These are phyloP conservation scores for Drosophila borborema DNA, from an alignment of 2,888 invertebrate species.

Conservation along the genomic window DNA sequence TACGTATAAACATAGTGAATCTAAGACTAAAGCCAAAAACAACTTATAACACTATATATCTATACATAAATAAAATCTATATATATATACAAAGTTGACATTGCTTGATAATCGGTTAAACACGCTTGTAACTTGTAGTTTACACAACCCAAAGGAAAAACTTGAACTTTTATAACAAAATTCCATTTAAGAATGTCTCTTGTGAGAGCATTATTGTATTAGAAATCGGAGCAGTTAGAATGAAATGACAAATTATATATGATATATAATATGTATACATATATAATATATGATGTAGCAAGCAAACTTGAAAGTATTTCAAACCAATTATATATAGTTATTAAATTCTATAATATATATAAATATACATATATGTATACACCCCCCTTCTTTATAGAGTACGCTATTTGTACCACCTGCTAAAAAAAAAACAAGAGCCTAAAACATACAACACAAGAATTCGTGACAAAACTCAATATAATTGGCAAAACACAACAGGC, in stretches of 20 bases:
- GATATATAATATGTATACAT: constrained; percentile 24
- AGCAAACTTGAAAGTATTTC: constrained; percentile 71
- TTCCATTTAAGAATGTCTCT: constrained; percentile 18
- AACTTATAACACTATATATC: constrained; percentile 53
- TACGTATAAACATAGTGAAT: constrained; percentile 65
- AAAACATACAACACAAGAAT: constrained; percentile 35
- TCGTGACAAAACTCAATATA: constrained; percentile 73
- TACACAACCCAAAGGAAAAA: constrained; percentile 31
- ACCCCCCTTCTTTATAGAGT: constrained; percentile 63
- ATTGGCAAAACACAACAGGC: constrained; percentile 64
- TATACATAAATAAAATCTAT: constrained; percentile 39
- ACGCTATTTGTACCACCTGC: constrained; percentile 64
- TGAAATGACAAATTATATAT: constrained; percentile 45
- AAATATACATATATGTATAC: constrained; percentile 45
- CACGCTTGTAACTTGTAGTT: constrained; percentile 64
- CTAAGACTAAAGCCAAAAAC: constrained; percentile 78
- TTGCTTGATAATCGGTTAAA: constrained; percentile 76
- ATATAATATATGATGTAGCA: constrained; percentile 43
- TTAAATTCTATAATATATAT: constrained; percentile 50
- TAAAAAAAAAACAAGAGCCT: constrained; percentile 16
- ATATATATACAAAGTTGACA: constrained; percentile 65
- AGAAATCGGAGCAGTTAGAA: constrained; percentile 32
- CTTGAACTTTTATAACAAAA: constrained; percentile 38
- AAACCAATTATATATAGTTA: constrained; percentile 68
- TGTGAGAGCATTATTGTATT: constrained; percentile 22